Conservation (phyloP, 2,113 vertebrate species). For the Abramis brama region DNA sequence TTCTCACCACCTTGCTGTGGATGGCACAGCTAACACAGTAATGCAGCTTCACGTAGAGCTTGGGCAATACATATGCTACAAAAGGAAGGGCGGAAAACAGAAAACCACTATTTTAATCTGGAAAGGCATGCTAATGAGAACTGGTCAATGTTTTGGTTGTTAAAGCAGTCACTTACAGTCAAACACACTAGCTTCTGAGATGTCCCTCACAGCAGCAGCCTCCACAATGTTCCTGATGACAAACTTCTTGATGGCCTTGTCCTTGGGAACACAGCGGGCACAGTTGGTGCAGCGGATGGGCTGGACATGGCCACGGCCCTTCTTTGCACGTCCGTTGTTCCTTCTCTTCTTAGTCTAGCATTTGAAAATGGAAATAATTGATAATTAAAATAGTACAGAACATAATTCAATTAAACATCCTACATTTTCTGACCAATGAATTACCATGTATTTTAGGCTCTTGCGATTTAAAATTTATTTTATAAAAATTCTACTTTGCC, state of each 20-base stretch:
- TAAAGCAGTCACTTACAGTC: constrained; percentile 79
- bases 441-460: not conserved
- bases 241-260: constrained; percentile 98
- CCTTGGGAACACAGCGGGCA: constrained; percentile 94
- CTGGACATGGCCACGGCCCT: constrained; percentile 95
- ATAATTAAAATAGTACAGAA: not conserved
- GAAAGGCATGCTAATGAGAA: not conserved
- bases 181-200: constrained; percentile 93
- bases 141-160: not conserved
- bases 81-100: too few relatives aligned
- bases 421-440: not conserved
- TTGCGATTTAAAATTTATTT: not conserved
- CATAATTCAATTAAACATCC: not conserved
- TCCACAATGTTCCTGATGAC: constrained; percentile 97
- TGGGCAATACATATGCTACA: constrained; percentile 89
- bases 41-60: constrained; percentile 95
- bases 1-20: constrained; percentile 95
- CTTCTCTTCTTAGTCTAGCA: constrained; percentile 92
- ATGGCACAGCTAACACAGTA: constrained; percentile 97
- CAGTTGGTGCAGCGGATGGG: constrained; percentile 97
- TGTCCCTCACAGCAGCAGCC: constrained; percentile 92
- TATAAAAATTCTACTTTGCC: not conserved
- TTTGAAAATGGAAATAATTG: not conserved
- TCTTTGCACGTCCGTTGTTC: constrained; percentile 95
- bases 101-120: not conserved